A percentile compares a stretch with the other conserved stretches of the same genome.
These are phyloP conservation scores for Xenopus petersii DNA, from an alignment of 2,797 vertebrate genomes.

Conservation along the genomic window DNA sequence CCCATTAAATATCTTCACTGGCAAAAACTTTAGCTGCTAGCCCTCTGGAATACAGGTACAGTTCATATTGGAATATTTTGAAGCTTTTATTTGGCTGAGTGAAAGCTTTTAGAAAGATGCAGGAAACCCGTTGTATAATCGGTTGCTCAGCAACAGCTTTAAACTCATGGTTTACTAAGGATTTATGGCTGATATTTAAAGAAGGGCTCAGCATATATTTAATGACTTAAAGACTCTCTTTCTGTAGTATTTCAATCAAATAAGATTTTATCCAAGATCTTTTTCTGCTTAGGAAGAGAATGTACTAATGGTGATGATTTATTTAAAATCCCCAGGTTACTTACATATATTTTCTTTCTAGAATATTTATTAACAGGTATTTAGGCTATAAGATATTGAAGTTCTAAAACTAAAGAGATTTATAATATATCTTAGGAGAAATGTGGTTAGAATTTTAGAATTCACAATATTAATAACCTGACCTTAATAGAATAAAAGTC, in stretches of 20 bases:
- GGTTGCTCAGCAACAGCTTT: slow-evolving; percentile 29
- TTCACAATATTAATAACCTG: slow-evolving; percentile 10
- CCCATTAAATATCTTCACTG: slow-evolving; percentile 19
- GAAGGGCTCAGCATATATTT: not conserved
- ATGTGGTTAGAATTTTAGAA: slow-evolving; percentile 23
- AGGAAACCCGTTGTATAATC: not conserved
- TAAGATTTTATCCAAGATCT: slow-evolving; percentile 6
- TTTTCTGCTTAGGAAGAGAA: slow-evolving; percentile 19
- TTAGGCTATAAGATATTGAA: slow-evolving; percentile 21
- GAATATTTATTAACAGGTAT: slow-evolving; percentile 4
- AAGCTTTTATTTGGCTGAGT: not conserved
- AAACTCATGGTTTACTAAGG: slow-evolving; percentile 36
- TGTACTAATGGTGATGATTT: slow-evolving; percentile 20
- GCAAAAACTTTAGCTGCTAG: slow-evolving; percentile 15
- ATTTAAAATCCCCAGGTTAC: not conserved
- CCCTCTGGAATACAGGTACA: slow-evolving; percentile 4
- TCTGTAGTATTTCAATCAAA: slow-evolving; percentile 33
- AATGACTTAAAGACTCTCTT: slow-evolving; percentile 30
- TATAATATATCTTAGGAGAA: not conserved
- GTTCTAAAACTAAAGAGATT: slow-evolving; percentile 5
- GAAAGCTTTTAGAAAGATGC: slow-evolving; percentile 4
- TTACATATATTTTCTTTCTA: too few species aligned
- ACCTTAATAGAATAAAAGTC: slow-evolving; percentile 16
- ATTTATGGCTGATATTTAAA: slow-evolving; percentile 25
- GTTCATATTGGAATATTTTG: slow-evolving; percentile 10